Base-by-base conservation (phyloP, 2,888 invertebrate genomes). In the Polydrusus cervinus region DNA sequence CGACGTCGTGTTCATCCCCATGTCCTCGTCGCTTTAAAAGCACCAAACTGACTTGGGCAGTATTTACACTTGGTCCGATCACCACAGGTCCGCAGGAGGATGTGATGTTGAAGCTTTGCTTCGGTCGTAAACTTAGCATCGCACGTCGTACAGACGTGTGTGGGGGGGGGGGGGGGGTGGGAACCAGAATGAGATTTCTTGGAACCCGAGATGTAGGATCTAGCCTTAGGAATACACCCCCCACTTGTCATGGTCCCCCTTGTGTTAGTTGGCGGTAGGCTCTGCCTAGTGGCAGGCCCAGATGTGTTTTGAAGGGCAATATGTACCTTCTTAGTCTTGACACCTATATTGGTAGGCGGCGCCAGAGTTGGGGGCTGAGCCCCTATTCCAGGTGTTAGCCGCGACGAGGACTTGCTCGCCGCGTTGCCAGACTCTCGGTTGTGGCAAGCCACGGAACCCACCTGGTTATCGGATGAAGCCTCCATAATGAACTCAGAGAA, bases 401-500 rank as follows among this genome's bases (percentile, higher is more conserved):
- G 3, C 9, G 1, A 5, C 18, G 18, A 34, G 13, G 9, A 61
- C 34, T n/a, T 61, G 13, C 5, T 34, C 16, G 18, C 14, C 13
- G 11, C n/a, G 18, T 18, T 61, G 40, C 25, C 61, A 38, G 61
- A 61, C 61, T 61, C 61, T 61, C 61, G 40, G 61, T n/a, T 61
- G 61, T n/a, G 16, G 9, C 11, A 16, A 38, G 11, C 14, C 11
- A 5, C 40, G 40, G 61, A 61, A 1, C 61, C 40, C 18, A 18
- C 49, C 49, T 9, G 49, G 49, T 1, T 49, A 18, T 18, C 6
- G 8, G 49, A 6, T 7, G 7, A 8, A n/a, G 16, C 9, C 16
- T 49, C 49, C 6, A 18, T 8, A 9, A 18, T 18, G 16, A 5
- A 7, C 18, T 6, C 18, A 7, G 49, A 49, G n/a, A 49, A 16